Conservation (phyloP, 2,888 invertebrate genomes). For the Tinea pellionella region DNA sequence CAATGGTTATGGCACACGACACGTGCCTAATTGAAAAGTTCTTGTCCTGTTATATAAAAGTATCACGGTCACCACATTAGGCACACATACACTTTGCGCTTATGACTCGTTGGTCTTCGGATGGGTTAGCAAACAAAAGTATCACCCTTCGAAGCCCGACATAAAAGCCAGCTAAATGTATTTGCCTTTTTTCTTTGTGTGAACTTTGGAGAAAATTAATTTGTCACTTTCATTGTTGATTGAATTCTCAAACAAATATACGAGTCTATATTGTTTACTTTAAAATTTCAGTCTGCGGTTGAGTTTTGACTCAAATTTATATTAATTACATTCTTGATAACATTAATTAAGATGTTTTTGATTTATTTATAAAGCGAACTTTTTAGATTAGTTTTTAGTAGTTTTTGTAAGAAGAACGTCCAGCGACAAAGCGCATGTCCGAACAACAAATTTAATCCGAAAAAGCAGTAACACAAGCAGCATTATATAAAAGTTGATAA, state of each 20-base stretch:
- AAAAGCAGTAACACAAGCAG: neutral
- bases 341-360: too few relatives aligned
- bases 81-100: slow-evolving; percentile 6
- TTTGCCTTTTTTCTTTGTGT: slow-evolving; percentile 13
- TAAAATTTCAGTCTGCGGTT: neutral
- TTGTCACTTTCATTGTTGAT: slow-evolving; percentile 9
- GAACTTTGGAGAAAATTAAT: slow-evolving; percentile 9
- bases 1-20: too few relatives aligned
- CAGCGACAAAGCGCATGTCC: too few relatives aligned
- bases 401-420: too few relatives aligned
- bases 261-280: neutral
- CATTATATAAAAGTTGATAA: neutral
- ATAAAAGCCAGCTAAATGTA: slow-evolving; percentile 11
- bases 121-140: slow-evolving; percentile 13
- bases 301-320: neutral
- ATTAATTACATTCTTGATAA: too few relatives aligned
- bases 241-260: neutral
- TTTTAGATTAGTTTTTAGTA: too few relatives aligned
- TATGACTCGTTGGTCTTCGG: slow-evolving; percentile 12
- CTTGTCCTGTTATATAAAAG: neutral
- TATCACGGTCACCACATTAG: neutral
- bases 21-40: too few relatives aligned
- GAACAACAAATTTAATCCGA: neutral
- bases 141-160: neutral
- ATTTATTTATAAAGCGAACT: too few relatives aligned